Base-by-base conservation (phyloP, 2,797 vertebrate species). In the Threskiornis aethiopicus region DNA sequence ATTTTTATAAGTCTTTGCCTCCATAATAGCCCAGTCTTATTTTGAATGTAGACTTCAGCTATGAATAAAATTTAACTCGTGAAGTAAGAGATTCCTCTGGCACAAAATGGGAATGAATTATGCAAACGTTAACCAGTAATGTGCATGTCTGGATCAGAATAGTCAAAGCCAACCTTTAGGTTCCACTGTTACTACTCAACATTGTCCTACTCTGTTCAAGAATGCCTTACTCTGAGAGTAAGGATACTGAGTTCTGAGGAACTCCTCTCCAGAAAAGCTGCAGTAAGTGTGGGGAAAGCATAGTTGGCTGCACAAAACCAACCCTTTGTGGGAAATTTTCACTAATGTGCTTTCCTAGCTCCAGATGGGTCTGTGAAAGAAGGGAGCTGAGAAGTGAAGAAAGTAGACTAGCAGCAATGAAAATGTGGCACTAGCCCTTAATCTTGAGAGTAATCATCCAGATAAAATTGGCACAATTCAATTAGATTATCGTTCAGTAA, bases 1-100 rank as follows among this genome's bases (percentile, higher is more conserved):
- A n/a, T 96, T 97, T 97, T 97, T 92, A 93, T 94, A 95, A 55
- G 85, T 52, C 80, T 93, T 93, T 95, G 64, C 89, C 76, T 97
- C 89, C 72, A 90, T 84, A 96, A 93, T 67, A 94, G 41, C 77
- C 39, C 29, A 15, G 75, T 71, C 81, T 94, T 95, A 95, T 89
- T 95, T 84, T 87, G 69, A 87, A 87, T 61, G 58, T 86, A 62
- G 87, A 49, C 46, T 96, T 90, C 71, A 95, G 47, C 87, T 90
- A 92, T 91, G 95, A 96, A 90, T 93, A 94, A 96, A 92, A 95
- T 93, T 96, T 95, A 94, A 92, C 84, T 95, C 29, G 1, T 62
- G 84, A 94, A 94, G 90, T 82, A 75, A 91, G 76, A 93, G 88
- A 88, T 78, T 91, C 17, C 61, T 82, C 59, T 93, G 85, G 83